Conservation (phyloP, 2,888 invertebrate genomes). For the Synergus japonicus region DNA sequence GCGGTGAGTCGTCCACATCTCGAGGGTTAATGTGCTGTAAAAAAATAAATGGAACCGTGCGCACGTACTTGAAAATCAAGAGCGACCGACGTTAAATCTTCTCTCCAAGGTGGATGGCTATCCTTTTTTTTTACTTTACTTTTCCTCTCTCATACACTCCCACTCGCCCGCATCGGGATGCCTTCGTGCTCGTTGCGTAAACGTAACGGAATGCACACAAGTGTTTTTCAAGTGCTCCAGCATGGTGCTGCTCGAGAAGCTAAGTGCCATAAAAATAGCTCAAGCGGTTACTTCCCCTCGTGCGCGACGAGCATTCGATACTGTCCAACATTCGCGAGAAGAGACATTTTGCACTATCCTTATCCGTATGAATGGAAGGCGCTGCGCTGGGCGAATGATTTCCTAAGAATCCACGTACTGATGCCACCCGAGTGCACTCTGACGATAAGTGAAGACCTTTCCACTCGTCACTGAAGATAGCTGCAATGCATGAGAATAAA, state of each 20-base stretch:
- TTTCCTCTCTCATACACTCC: conserved; percentile 50
- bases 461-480: background rate
- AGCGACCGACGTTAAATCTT: conserved; percentile 43
- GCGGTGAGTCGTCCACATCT: background rate
- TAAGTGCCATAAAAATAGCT: conserved; percentile 75
- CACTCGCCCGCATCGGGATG: conserved; percentile 53
- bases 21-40: conserved; percentile 1
- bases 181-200: conserved; percentile 64
- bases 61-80: conserved; percentile 58
- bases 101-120: conserved; percentile 2
- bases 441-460: conserved; percentile 1
- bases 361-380: conserved; percentile 44
- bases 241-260: conserved; percentile 73
- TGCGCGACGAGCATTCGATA: conserved; percentile 59
- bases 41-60: conserved; percentile 43
- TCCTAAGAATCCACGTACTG: conserved; percentile 9
- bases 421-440: conserved; percentile 44
- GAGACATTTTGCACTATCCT: conserved; percentile 52
- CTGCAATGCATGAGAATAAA: background rate
- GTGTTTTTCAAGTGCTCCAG: conserved; percentile 77
- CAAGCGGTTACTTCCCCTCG: conserved; percentile 62
- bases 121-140: conserved; percentile 53
- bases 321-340: conserved; percentile 56
- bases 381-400: conserved; percentile 24
- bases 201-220: conserved; percentile 76